phyloP scores from a whole-genome alignment of 2,888 invertebrate genomes.

The Tipula lateralis region DNA sequence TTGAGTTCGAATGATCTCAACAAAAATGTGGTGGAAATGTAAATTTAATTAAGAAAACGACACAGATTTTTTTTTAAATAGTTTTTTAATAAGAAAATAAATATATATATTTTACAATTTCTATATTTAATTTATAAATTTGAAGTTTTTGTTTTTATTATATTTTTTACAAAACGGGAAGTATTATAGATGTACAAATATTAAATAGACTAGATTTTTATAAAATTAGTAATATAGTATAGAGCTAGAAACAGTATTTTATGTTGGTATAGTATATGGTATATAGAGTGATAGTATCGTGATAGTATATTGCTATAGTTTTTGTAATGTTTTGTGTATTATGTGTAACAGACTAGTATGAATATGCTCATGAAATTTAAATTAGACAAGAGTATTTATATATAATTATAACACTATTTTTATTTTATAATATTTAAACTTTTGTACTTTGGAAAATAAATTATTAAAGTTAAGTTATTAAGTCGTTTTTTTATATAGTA shows the following conservation, averaged over 20 bases:
- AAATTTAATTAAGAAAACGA: neutral
- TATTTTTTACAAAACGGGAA: neutral
- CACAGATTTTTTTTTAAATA: neutral
- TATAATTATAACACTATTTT: neutral
- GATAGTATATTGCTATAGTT: neutral
- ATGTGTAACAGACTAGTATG: neutral
- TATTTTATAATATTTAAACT: neutral
- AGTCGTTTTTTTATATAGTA: slow-evolving; percentile 12
- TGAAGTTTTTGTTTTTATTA: neutral
- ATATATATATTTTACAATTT: neutral
- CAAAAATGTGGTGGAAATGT: neutral
- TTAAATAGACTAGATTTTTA: slow-evolving; percentile 14
- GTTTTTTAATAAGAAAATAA: neutral
- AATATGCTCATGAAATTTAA: neutral
- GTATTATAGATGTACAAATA: neutral
- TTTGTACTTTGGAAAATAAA: slow-evolving; percentile 20
- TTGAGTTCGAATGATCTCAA: neutral
- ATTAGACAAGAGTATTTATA: neutral
- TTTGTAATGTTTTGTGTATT: neutral
- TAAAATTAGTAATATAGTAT: neutral
- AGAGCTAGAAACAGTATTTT: neutral
- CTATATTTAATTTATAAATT: neutral
- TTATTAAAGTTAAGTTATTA: slow-evolving; percentile 3
- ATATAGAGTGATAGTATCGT: neutral
- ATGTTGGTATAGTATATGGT: neutral